Evolutionary conservation across 2,888 invertebrate genomes (phyloP).

Genomic region (Sarcophaga variegata): DNA sequence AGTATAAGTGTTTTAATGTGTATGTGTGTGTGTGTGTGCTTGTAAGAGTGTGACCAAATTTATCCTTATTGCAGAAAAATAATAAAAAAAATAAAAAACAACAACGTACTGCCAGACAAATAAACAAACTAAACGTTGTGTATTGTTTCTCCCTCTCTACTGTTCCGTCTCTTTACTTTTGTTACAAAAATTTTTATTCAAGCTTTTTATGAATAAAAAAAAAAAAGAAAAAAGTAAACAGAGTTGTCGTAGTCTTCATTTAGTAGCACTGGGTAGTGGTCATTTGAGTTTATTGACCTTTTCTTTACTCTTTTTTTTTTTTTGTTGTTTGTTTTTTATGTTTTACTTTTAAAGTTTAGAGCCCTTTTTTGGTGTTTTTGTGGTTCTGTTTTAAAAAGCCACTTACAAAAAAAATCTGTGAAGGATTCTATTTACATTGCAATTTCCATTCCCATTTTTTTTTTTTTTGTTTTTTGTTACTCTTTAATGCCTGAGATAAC

Average conservation of each 20-base stretch:
- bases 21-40: neutral
- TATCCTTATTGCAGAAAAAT: neutral
- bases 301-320: slow-evolving; percentile 40
- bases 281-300: slow-evolving; percentile 51
- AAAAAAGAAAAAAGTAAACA: neutral
- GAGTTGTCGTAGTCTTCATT: slow-evolving; percentile 8
- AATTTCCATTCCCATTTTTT: too few species aligned
- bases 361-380: slow-evolving; percentile 36
- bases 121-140: slow-evolving; percentile 17
- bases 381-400: slow-evolving; percentile 40
- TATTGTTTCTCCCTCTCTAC: slow-evolving; percentile 2
- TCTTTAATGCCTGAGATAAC: slow-evolving; percentile 9
- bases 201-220: slow-evolving; percentile 2
- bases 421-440: too few species aligned
- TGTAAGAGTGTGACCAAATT: neutral
- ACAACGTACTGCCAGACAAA: slow-evolving; percentile 12
- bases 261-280: slow-evolving; percentile 26
- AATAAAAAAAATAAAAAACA: too few species aligned
- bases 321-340: neutral
- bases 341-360: slow-evolving; percentile 4
- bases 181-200: neutral
- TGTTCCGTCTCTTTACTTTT: neutral
- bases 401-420: slow-evolving; percentile 5
- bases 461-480: neutral
- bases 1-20: neutral